phyloP scores from a whole-genome alignment of 1,140 invertebrate genomes.

The Bombus balteatus region DNA sequence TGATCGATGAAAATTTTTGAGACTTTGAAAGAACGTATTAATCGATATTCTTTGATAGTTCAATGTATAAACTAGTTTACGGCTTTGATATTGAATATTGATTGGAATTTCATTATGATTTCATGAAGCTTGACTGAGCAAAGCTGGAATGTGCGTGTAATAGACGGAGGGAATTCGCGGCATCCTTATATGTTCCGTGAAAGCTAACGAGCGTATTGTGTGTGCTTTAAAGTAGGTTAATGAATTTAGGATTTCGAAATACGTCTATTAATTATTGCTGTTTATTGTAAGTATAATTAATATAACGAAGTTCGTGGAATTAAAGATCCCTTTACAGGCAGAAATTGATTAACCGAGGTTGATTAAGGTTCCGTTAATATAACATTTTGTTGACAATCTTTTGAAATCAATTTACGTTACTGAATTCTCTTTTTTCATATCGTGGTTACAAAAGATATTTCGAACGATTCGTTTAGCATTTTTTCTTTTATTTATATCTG shows the following conservation, averaged over 20 bases:
- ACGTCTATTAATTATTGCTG: neutral
- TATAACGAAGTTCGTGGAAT: neutral
- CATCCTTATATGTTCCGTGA: neutral
- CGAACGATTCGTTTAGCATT: neutral
- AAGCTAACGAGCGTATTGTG: neutral
- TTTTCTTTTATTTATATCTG: neutral
- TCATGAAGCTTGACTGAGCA: neutral
- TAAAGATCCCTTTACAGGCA: neutral
- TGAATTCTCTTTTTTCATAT: too few relatives aligned
- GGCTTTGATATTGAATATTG: neutral
- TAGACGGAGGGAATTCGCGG: neutral
- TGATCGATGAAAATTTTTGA: neutral
- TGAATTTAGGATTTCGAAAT: neutral
- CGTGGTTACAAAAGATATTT: neutral
- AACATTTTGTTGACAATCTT: too few relatives aligned
- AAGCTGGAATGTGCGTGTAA: conserved; percentile 2
- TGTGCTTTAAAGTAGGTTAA: neutral
- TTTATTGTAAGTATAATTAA: neutral
- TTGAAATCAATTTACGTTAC: too few relatives aligned
- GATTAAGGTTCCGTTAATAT: too few relatives aligned
- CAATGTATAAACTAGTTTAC: neutral
- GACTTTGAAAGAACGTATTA: neutral
- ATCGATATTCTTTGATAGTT: neutral
- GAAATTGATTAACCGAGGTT: neutral
- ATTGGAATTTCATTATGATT: conserved; percentile 29